Evolutionary conservation across 1,140 invertebrate genomes (phyloP), one percentile per base, ranked within the genome.

Genomic region (Melipona quadrifasciata): DNA sequence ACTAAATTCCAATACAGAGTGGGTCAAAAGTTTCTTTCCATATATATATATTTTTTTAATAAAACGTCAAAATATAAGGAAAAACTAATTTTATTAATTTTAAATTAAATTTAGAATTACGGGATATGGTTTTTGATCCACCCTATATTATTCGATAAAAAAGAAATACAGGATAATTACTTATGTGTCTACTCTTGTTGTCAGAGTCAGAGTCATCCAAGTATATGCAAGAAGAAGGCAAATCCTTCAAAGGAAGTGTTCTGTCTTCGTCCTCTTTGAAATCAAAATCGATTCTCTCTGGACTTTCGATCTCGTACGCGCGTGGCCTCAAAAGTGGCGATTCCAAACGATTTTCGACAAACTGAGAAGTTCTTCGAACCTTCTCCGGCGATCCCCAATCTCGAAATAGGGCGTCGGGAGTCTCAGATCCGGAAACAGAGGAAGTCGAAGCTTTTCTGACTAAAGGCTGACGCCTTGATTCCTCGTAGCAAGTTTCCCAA

Each of bases 301-400:
- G 55, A 68, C 14, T 65, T 21, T 17, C 16, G 14, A 10, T 0
- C 16, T 53, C 12, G 53, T n/a, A n/a, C 78, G 4, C 17, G 6
- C n/a, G 57, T 12, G 39, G 31, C 14, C 0, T 4, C 12, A 74
- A 1, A 57, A 75, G 55, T 3, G 82, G 64, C 24, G 86, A 79
- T 1, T 61, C 34, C 19, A 81, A 16, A 39, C 1, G 16, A 10
- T 74, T 16, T 14, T 80, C 27, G 1, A 34, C 11, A 5, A 12
- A 10, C 0, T 1, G 8, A 1, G 68, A 31, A 1, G 34, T 51
- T 4, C 82, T 39, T 24, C 86, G 86, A 65, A 53, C 16, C 24
- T 16, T 72, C 34, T 88, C 87, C n/a, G 81, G 86, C 12, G 81
- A 79, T 51, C 4, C 2, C 19, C 24, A 17, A 16, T 77, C 65